phyloP scores from a whole-genome alignment of 2,113 vertebrate species.

The Sebastes fasciatus region DNA sequence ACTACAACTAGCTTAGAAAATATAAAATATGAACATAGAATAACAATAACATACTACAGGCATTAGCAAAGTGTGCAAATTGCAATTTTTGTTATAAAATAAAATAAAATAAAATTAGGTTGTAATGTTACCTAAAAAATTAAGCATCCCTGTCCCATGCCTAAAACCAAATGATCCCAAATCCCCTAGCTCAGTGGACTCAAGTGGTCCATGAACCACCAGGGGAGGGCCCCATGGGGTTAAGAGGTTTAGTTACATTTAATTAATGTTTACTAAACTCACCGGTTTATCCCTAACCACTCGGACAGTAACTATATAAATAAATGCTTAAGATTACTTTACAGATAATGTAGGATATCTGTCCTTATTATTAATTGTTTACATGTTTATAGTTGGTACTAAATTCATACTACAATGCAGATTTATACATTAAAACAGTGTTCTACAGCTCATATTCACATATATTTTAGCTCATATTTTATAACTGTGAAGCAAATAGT shows the following conservation, averaged over 20 bases:
- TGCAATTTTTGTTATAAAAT: no score
- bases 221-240: constrained; percentile 11
- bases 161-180: constrained; percentile 25
- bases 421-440: not conserved
- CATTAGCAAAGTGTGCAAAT: no score
- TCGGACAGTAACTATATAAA: not conserved
- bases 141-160: constrained; percentile 30
- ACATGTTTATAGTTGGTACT: not conserved
- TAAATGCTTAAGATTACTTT: not conserved
- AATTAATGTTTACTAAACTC: constrained; percentile 12
- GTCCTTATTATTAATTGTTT: not conserved
- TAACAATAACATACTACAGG: no score
- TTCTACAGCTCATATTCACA: not conserved
- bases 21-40: no score
- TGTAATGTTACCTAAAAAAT: constrained; percentile 14
- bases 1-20: no score
- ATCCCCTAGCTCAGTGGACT: constrained; percentile 26
- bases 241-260: constrained; percentile 27
- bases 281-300: not conserved
- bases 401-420: not conserved
- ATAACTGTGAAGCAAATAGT: not conserved
- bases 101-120: no score
- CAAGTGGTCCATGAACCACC: constrained; percentile 7
- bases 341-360: not conserved
- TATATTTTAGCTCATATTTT: not conserved